A percentile compares a stretch with the other conserved stretches of the same genome.
These are phyloP conservation scores for Bombus picipes DNA, from an alignment of 1,140 invertebrate genomes.

Conservation along the genomic window DNA sequence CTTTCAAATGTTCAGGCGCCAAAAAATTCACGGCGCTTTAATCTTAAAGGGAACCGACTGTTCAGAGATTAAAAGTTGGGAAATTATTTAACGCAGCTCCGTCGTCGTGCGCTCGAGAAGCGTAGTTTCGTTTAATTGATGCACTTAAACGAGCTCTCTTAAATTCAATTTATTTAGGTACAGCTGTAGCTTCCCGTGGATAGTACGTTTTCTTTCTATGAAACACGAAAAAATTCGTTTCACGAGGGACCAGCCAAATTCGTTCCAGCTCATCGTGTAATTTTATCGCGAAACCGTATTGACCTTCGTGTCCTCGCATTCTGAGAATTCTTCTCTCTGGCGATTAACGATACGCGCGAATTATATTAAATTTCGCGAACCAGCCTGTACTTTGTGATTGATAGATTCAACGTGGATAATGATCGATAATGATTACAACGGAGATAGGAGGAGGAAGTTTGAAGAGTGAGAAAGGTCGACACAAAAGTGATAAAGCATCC, in stretches of 20 bases:
- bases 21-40: neutral
- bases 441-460: neutral
- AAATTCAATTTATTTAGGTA: neutral
- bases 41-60: neutral
- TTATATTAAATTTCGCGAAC: neutral
- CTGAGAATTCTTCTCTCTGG: too few relatives aligned
- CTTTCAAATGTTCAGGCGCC: too few relatives aligned
- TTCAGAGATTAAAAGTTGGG: neutral
- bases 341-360: too few relatives aligned
- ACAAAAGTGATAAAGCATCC: neutral
- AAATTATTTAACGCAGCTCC: neutral
- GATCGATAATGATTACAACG: neutral
- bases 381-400: neutral
- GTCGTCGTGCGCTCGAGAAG: too few relatives aligned
- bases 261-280: neutral
- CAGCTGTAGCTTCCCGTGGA: neutral
- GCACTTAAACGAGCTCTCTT: neutral
- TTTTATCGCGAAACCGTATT: neutral
- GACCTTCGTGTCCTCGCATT: too few relatives aligned
- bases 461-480: neutral
- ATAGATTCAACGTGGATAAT: neutral
- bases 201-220: neutral
- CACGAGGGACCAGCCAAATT: neutral
- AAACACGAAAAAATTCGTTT: neutral
- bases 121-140: slow-evolving; percentile 23